phyloP scores from a whole-genome alignment of 2,888 invertebrate genomes.

The Oxytorus armatus region DNA sequence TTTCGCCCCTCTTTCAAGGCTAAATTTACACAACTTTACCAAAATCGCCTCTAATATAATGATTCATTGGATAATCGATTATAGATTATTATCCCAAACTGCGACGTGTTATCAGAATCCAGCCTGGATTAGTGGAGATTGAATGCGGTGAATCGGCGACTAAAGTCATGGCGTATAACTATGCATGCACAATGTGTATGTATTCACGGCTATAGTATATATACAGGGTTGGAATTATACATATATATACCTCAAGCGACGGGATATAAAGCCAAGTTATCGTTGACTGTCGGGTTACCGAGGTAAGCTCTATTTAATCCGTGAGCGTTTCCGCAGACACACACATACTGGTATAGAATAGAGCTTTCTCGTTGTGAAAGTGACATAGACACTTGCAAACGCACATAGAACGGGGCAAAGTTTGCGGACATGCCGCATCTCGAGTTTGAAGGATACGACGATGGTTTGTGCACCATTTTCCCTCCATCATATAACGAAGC shows the following conservation, averaged over 20 bases:
- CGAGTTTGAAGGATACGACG: slow-evolving; percentile 61
- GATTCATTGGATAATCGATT: slow-evolving; percentile 55
- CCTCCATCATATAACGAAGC: slow-evolving; percentile 19
- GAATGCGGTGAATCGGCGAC: slow-evolving; percentile 50
- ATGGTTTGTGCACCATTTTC: slow-evolving; percentile 32
- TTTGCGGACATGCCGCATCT: slow-evolving; percentile 56
- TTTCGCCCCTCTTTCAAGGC: too few species aligned
- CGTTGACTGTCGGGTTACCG: slow-evolving; percentile 67
- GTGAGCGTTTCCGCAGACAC: slow-evolving; percentile 42
- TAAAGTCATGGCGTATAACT: slow-evolving; percentile 30
- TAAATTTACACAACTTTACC: slow-evolving; percentile 11
- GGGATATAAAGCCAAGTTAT: slow-evolving; percentile 65
- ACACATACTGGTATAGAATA: slow-evolving; percentile 7
- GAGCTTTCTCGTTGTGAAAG: slow-evolving; percentile 15
- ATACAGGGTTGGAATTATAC: too few species aligned
- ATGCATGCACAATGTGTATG: neutral
- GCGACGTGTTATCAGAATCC: slow-evolving; percentile 57
- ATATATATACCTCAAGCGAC: slow-evolving; percentile 20
- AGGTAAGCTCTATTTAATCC: slow-evolving; percentile 67
- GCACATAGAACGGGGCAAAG: slow-evolving; percentile 42
- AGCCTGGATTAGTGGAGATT: slow-evolving; percentile 60
- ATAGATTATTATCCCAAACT: slow-evolving; percentile 53
- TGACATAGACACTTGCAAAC: slow-evolving; percentile 6
- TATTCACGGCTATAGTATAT: slow-evolving; percentile 3
- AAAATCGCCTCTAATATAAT: slow-evolving; percentile 41